Conservation (phyloP, 2,797 vertebrate species). For the Chiloscyllium punctatum region DNA sequence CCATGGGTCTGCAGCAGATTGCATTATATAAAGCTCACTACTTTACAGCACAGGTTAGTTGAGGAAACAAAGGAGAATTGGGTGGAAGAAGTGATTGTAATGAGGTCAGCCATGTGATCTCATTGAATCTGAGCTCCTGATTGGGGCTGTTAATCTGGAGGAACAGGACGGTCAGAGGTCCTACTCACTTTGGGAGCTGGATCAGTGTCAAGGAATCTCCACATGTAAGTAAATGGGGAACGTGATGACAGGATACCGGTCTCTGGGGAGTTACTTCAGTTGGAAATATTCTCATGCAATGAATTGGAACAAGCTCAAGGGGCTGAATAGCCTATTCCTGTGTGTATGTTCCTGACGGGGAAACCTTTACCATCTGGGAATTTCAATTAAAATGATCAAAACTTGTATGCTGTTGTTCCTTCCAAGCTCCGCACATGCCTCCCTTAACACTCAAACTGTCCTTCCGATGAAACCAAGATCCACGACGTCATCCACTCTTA, state of each 20-base stretch:
- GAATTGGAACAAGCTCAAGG: neutral
- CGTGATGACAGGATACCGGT: no score
- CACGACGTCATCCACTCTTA: neutral
- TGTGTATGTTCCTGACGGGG: neutral
- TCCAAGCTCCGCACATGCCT: neutral
- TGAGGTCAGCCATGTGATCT: no score
- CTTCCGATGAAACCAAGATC: neutral
- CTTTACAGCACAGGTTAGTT: neutral
- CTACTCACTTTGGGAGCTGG: no score
- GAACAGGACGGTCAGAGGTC: no score
- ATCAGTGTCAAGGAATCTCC: no score
- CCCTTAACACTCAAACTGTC: neutral
- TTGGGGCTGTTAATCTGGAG: no score
- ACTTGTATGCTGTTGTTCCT: neutral
- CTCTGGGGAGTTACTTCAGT: no score
- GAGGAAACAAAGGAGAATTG: neutral
- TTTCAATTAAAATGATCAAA: neutral
- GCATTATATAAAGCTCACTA: neutral
- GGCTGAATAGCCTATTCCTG: neutral
- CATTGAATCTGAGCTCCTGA: no score
- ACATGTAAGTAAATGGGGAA: no score
- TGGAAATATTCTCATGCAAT: neutral
- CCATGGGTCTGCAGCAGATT: neutral
- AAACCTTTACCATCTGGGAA: neutral
- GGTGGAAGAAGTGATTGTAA: no score